Evolutionary conservation across 2,888 invertebrate genomes (phyloP).

Genomic region (Lasioglossum oenotherae): DNA sequence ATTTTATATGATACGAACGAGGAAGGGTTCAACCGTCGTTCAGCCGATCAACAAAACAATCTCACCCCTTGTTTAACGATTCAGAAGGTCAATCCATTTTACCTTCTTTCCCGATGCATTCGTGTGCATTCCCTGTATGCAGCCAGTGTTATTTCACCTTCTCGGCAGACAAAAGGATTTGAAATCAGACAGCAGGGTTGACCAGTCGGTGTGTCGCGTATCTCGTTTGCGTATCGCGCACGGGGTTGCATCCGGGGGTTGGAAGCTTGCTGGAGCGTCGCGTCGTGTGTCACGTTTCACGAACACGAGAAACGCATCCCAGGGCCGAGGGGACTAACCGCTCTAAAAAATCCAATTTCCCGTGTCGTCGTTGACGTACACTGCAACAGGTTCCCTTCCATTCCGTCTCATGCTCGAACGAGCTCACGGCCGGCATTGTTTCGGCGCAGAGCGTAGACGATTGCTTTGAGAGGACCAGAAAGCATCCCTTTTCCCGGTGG

Average conservation of each 20-base stretch:
- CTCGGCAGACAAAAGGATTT: not conserved
- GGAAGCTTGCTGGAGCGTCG: not conserved
- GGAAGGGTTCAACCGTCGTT: too few species aligned
- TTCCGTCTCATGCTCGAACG: slow-evolving; percentile 65
- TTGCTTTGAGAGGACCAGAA: slow-evolving; percentile 66
- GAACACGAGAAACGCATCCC: slow-evolving; percentile 52
- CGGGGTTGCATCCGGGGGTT: not conserved
- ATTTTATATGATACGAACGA: too few species aligned
- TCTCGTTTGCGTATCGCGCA: slow-evolving; percentile 21
- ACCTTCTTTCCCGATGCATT: not conserved
- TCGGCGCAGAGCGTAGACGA: slow-evolving; percentile 64
- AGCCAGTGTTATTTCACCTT: not conserved
- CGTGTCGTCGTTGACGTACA: slow-evolving; percentile 53
- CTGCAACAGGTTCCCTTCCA: slow-evolving; percentile 72
- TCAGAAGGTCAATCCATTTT: not conserved
- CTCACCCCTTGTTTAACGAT: not conserved
- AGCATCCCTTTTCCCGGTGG: slow-evolving; percentile 44
- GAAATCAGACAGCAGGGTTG: slow-evolving; percentile 26
- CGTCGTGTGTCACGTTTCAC: slow-evolving; percentile 2
- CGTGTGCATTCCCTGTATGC: not conserved
- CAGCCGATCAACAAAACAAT: too few species aligned
- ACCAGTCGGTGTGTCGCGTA: slow-evolving; percentile 27
- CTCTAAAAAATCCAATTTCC: slow-evolving; percentile 65
- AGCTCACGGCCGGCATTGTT: slow-evolving; percentile 66
- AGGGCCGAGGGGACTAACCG: slow-evolving; percentile 25